phyloP scores from a whole-genome alignment of 2,888 invertebrate species.

The Iphiclides podalirius region DNA sequence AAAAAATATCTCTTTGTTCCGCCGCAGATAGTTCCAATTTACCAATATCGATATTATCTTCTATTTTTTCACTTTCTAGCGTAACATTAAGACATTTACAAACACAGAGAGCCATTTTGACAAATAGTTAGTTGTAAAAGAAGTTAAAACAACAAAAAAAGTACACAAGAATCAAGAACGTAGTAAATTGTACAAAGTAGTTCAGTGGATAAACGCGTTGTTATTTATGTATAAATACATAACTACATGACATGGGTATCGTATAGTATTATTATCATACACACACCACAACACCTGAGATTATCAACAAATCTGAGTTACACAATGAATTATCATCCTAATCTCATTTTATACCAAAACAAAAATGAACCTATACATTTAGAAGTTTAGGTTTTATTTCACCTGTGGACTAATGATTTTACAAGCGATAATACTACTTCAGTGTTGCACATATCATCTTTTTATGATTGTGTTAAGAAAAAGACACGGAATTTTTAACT shows the following conservation, averaged over 20 bases:
- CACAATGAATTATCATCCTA: slow-evolving; percentile 11
- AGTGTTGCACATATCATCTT: neutral
- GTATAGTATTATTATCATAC: slow-evolving; percentile 26
- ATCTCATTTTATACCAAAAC: neutral
- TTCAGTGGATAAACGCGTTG: slow-evolving; percentile 48
- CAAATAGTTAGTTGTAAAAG: slow-evolving; percentile 36
- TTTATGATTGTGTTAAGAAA: neutral
- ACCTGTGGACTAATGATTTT: neutral
- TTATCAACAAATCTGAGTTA: slow-evolving; percentile 23
- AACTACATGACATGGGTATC: slow-evolving; percentile 22
- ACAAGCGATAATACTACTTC: slow-evolving; percentile 1
- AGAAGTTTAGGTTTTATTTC: neutral
- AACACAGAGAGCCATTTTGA: slow-evolving; percentile 79
- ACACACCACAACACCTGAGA: slow-evolving; percentile 27
- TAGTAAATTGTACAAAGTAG: slow-evolving; percentile 48
- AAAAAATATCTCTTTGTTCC: slow-evolving; percentile 83
- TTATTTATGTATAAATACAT: slow-evolving; percentile 30
- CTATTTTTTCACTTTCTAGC: slow-evolving; percentile 81
- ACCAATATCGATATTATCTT: slow-evolving; percentile 77
- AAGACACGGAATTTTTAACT: slow-evolving; percentile 13
- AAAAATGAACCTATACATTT: slow-evolving; percentile 1
- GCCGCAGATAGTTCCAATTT: slow-evolving; percentile 78
- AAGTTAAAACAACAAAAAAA: slow-evolving; percentile 52
- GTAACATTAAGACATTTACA: slow-evolving; percentile 89
- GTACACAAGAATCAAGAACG: slow-evolving; percentile 55